These are phyloP conservation scores for Chrysaora quinquecirrha DNA, from an alignment of 30 jellyfish, hydroid and myxozoan species.

Conservation along the genomic window DNA sequence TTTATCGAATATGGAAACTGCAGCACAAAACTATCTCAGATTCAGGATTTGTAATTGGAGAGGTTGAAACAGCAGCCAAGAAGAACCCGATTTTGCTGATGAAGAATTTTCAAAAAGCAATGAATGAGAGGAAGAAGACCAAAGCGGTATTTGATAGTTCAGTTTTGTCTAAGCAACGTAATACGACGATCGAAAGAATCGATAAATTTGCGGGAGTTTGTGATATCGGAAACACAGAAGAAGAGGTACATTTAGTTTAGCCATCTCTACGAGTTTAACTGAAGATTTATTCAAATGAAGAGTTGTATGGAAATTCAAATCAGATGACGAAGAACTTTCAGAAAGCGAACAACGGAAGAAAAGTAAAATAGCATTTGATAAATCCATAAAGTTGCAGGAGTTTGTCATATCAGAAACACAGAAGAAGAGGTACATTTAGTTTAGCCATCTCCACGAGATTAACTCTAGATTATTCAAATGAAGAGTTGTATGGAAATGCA, in stretches of 20 bases:
- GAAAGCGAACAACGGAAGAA: conserved; percentile 53
- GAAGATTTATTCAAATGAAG: too few relatives aligned
- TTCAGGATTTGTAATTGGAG: conserved; percentile 94
- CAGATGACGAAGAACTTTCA: conserved; percentile 45
- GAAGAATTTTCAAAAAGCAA: conserved; percentile 39
- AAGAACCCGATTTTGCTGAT: conserved; percentile 71
- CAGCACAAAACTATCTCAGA: conserved; percentile 84
- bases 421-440: conserved; percentile 73
- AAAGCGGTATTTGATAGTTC: conserved; percentile 29
- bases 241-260: conserved; percentile 68
- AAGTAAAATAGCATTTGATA: conserved; percentile 27
- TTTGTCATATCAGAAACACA: conserved; percentile 66
- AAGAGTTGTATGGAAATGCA: conserved; percentile 60
- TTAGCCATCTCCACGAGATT: too few relatives aligned
- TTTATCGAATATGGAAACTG: conserved; percentile 85
- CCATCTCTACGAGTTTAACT: too few relatives aligned
- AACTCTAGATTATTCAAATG: too few relatives aligned
- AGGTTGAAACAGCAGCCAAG: conserved; percentile 82
- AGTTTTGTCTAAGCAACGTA: conserved; percentile 14
- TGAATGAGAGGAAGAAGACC: conserved; percentile 51
- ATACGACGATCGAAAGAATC: conserved; percentile 51
- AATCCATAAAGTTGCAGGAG: conserved; percentile 78
- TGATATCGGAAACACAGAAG: conserved; percentile 66
- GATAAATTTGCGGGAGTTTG: conserved; percentile 86
- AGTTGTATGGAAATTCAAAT: conserved; percentile 49